Evolutionary conservation across 1,140 invertebrate genomes (phyloP).

Genomic region (Platorchestia sp.): DNA sequence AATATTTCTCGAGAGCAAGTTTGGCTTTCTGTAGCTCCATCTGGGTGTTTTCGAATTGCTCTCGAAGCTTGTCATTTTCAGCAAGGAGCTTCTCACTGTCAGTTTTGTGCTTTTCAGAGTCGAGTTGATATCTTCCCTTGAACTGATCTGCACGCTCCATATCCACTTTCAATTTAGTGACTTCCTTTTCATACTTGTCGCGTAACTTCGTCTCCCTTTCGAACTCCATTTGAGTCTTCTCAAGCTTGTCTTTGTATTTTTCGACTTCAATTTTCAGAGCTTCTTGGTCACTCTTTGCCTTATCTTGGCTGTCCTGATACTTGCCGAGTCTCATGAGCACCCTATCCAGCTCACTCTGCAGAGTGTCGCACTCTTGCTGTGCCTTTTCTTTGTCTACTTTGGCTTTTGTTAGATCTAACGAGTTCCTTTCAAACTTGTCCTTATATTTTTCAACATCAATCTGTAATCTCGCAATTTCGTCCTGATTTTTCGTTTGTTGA

Average conservation of each 20-base stretch:
- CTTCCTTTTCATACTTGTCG: slow-evolving; percentile 76
- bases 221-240: slow-evolving; percentile 84
- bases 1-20: slow-evolving; percentile 70
- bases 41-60: slow-evolving; percentile 81
- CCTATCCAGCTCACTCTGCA: slow-evolving; percentile 80
- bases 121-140: slow-evolving; percentile 88
- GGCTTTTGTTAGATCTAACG: slow-evolving; percentile 84
- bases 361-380: slow-evolving; percentile 78
- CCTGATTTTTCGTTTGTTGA: slow-evolving; percentile 88
- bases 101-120: slow-evolving; percentile 80
- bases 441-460: slow-evolving; percentile 91
- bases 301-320: slow-evolving; percentile 82
- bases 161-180: slow-evolving; percentile 78
- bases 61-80: slow-evolving; percentile 81
- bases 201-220: slow-evolving; percentile 79
- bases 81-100: slow-evolving; percentile 73
- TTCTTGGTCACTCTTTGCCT: slow-evolving; percentile 84
- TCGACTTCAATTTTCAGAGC: slow-evolving; percentile 86
- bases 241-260: slow-evolving; percentile 83
- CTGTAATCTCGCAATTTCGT: slow-evolving; percentile 87
- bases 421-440: slow-evolving; percentile 88
- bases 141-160: slow-evolving; percentile 82
- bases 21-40: slow-evolving; percentile 81
- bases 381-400: slow-evolving; percentile 82
- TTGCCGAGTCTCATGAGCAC: slow-evolving; percentile 83